Percentiles rank a stretch among this genome's conserved stretches.
phyloP scores from a whole-genome alignment of 23 tunicate species.

The Ciona savignyi region DNA sequence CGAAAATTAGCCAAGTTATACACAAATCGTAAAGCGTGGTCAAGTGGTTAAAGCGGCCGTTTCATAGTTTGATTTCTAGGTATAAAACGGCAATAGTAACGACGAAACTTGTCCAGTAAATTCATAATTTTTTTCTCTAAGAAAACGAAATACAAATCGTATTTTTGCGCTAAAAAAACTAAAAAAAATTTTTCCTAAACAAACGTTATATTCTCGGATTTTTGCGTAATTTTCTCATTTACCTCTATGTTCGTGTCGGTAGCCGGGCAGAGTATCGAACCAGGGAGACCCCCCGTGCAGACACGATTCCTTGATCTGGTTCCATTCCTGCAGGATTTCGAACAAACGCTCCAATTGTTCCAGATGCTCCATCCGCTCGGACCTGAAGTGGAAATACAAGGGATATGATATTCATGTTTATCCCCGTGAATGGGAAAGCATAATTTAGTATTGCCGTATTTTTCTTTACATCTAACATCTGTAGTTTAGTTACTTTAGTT shows the following conservation, averaged over 20 bases:
- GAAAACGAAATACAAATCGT: too few species aligned
- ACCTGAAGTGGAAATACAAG: slow-evolving; percentile 15
- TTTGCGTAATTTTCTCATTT: neutral
- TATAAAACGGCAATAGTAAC: too few species aligned
- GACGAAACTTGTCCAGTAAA: too few species aligned
- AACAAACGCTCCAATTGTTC: slow-evolving; percentile 71
- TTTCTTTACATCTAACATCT: too few species aligned
- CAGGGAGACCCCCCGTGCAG: slow-evolving; percentile 53
- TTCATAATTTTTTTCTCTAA: too few species aligned
- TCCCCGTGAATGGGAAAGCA: neutral
- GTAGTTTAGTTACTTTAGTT: too few species aligned
- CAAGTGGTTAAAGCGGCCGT: too few species aligned
- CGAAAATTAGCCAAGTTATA: too few species aligned
- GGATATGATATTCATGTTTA: neutral
- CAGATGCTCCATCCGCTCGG: slow-evolving; percentile 69
- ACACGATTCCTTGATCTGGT: slow-evolving; percentile 40
- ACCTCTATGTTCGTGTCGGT: slow-evolving; percentile 45
- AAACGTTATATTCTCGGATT: neutral
- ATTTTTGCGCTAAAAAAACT: too few species aligned
- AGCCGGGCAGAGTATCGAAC: slow-evolving; percentile 40
- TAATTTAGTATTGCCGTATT: neutral
- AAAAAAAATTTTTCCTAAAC: neutral
- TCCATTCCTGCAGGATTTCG: slow-evolving; percentile 66
- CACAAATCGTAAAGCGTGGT: too few species aligned
- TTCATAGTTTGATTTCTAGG: too few species aligned